These are phyloP conservation scores for Coelopa pilipes DNA, from an alignment of 2,888 invertebrate species.

Conservation along the genomic window DNA sequence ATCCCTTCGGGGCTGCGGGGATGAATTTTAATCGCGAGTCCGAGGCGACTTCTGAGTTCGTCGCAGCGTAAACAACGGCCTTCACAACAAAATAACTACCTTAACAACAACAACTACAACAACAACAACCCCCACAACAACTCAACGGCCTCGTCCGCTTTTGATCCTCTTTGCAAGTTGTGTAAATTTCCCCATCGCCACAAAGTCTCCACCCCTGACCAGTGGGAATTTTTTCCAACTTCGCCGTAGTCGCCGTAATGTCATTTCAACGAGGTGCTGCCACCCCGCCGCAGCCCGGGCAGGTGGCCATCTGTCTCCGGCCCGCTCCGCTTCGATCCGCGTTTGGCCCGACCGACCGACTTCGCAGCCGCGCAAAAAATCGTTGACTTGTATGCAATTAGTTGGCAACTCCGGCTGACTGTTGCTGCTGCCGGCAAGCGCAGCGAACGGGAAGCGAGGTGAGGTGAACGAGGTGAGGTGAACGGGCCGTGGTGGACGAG, in stretches of 20 bases:
- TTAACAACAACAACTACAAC: neutral
- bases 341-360: no score
- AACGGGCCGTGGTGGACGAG: no score
- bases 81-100: neutral
- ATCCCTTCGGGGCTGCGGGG: neutral
- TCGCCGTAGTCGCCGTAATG: neutral
- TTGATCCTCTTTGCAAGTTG: neutral
- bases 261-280: neutral
- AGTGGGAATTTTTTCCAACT: neutral
- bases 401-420: no score
- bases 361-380: no score
- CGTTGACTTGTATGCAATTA: no score
- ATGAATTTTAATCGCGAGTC: neutral
- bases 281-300: neutral
- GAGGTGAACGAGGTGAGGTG: no score
- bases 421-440: no score
- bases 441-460: no score
- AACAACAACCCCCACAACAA: conserved; percentile 3
- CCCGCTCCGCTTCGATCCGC: no score
- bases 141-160: neutral
- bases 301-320: no score
- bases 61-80: conserved; percentile 1
- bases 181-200: neutral
- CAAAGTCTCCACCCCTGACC: neutral
- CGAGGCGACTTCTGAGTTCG: neutral